Evolutionary conservation across 2,888 invertebrate genomes (phyloP), one percentile per base, ranked within the genome.

Genomic region (Drosophila ustulata): DNA sequence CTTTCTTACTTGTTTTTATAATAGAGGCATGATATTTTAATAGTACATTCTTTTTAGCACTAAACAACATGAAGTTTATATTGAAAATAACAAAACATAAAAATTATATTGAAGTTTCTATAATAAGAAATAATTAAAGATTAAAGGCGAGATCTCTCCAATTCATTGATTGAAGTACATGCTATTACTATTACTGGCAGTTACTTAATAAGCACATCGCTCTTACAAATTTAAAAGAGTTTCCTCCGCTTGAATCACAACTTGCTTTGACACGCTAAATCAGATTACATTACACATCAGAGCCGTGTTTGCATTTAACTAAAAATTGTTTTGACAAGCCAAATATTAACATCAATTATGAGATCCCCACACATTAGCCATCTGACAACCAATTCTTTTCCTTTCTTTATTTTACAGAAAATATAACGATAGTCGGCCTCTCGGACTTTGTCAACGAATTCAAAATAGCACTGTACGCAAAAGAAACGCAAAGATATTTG

Each of bases 401-500:
- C 23, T 32, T 37, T 53, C 7, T 58, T 26, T 65, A 69, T 72
- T 51, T 91, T 91, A 37, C 89, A 92, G 92, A 92, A 92, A 92
- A 92, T 92, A 92, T 92, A 92, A 92, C 92, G 89, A 92, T 92
- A 92, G 90, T 90, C 89, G 92, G 91, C 92, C 88, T 90, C 89
- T 89, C 90, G 89, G 91, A 92, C 76, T 91, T 90, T 90, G 86
- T 91, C 88, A 90, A 89, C 89, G 89, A 90, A 86, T 92, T 92
- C 91, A 92, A 91, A 91, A 90, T 92, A 89, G 91, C 92, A 62
- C 89, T 92, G 88, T 91, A 85, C 93, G 96, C 95, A 90, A 95
- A 95, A 92, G 94, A 95, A 91, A 95, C 95, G 89, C 94, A 95
- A 92, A 94, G 95, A 94, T 96, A 94, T 93, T 94, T 96, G 90